These are phyloP conservation scores for Nothoprocta perdicaria DNA, from an alignment of 2,113 vertebrate species.

Conservation along the genomic window DNA sequence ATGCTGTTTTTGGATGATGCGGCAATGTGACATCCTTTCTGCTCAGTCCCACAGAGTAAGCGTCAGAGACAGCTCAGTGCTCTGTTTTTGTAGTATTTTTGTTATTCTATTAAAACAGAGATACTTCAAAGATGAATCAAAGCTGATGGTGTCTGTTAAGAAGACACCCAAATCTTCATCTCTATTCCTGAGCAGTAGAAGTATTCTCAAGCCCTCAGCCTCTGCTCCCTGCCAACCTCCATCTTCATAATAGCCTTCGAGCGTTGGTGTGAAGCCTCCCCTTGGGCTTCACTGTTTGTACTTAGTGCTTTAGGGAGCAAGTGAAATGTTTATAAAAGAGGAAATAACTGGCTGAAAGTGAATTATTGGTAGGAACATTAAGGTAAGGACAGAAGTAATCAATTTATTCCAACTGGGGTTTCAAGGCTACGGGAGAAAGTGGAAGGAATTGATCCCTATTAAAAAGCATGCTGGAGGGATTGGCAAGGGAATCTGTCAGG, in stretches of 20 bases:
- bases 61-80: neutral
- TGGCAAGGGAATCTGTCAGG: neutral
- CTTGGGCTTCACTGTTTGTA: neutral
- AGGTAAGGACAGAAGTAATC: neutral
- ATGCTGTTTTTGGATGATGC: neutral
- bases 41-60: neutral
- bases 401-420: neutral
- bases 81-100: neutral
- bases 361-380: neutral
- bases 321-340: neutral
- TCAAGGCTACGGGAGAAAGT: neutral
- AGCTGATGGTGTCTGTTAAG: neutral
- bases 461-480: neutral
- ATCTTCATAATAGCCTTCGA: neutral
- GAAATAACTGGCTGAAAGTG: neutral
- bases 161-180: neutral
- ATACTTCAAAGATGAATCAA: neutral
- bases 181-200: neutral
- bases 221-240: neutral
- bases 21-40: neutral
- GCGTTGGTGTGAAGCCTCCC: neutral
- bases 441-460: neutral
- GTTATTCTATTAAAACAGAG: neutral
- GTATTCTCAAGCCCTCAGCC: neutral
- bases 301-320: neutral